Base-by-base conservation (phyloP, 2,797 vertebrate genomes). In the Trematomus bernacchii region DNA sequence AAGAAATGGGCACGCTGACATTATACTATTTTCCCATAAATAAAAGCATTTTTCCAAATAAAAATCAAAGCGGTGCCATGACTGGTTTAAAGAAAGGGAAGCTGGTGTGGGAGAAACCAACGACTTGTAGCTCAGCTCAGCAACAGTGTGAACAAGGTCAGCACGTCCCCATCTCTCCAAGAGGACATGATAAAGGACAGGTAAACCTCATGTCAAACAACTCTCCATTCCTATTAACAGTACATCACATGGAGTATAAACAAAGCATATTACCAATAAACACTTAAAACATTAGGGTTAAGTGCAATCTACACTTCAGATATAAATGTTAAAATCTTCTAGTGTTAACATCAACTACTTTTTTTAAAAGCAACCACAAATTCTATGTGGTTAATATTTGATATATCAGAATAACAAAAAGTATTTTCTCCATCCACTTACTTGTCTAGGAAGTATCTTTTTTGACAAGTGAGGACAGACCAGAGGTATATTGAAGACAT, bases 401-500 rank as follows among this genome's bases (percentile, higher is more conserved):
- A 72, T 88, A 52, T 89, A 76, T 91, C 60, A 86, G 79, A 87
- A 77, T 82, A 82, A 87, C 81, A 91, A 82, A 85, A 83, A 73
- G 15, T 69, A n/a, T 64, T 69, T 74, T 60, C 71, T 81, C 88
- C 80, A 90, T 92, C 88, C 83, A 87, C 86, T 83, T 78, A 87
- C 87, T 92, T 92, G 92, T 89, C 93, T 89, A 84, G 82, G 71
- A 89, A 85, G 69, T 80, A 85, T 79, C 11, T 78, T 53, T 83
- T 88, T 88, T 87, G 92, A 93, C 92, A 93, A 94, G 93, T 83
- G 85, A 90, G 85, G 89, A 90, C 85, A 92, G 83, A 89, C 85
- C 79, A 94, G 95, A 95, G 94, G 94, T 94, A 95, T 94, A 89
- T 90, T 82, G 76, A 92, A 92, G 88, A 92, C 89, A 86, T 84